Base-by-base conservation (phyloP, 35 echinoderm and acorn worm species). In the Apostichopus californicus region DNA sequence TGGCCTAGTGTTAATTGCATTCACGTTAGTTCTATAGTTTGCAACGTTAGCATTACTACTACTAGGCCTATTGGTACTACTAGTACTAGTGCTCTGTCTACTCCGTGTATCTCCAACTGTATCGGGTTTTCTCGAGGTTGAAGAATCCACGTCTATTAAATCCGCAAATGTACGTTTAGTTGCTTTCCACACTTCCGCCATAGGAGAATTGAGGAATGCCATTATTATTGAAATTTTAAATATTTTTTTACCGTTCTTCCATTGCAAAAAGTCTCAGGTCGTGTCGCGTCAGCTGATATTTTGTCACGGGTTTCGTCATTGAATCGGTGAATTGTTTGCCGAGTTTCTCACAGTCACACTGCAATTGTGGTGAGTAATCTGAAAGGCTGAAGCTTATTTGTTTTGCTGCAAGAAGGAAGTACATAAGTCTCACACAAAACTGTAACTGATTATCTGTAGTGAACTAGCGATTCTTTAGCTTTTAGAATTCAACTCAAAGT, bases 151-250 rank as follows among this genome's bases (percentile, higher is more conserved):
- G 56, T 96, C 95, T 68, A 94, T 90, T 63, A 96, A 92, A 25
- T 94, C 95, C 6, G 94, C 71, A 77, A 98, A 91, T 18, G 92
- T 93, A 77, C 90, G 46, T 61, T 98, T 98, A 17, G 96, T 98
- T 46, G 88, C 94, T 86, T 92, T 98, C 96, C 96, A 98, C 59
- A 95, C 90, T 78, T 98, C 96, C 65, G 92, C 77, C 84, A 98
- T 89, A 61, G 96, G 96, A 2, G 85, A 92, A 86, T 95, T 98
- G 54, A 95, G 83, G 56, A 98, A 94, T 13, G 95, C 94, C 96
- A 98, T 98, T 7, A 75, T 75, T 24, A 20, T 22, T 75, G 4
- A 12, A 14, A 75, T 22, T 20, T 18, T 75, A 18, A 22, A 7
- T 20, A 61, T 61, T 61, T 61, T 61, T 61, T 61, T 61, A 61